Evolutionary conservation across 1,140 invertebrate species (phyloP), one percentile per base, ranked within the genome.

Genomic region (Eumeta japonica): DNA sequence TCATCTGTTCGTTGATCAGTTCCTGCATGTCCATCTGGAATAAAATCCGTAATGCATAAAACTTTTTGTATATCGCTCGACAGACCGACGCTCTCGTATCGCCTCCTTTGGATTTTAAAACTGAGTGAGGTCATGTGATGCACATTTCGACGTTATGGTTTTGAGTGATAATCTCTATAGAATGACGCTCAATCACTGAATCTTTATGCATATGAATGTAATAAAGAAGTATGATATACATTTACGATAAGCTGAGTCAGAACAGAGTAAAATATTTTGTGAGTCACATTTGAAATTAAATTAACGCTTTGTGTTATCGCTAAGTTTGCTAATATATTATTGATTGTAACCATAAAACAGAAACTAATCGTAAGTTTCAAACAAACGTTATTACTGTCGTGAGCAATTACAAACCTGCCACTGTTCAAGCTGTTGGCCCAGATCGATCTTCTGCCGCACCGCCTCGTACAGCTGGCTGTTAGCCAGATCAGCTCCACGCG

Each of bases 391-490:
- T 7, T 7, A 24, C 20, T 24, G 20, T n/a, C n/a, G 20, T 24
- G n/a, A 7, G n/a, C 5, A 24, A 24, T 5, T 24, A 24, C 77
- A 48, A 54, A 91, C 89, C 88, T 94, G 90, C 93, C 93, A 97
- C 75, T 96, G 92, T 56, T 96, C 93, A 10, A 97, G 72, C 61
- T 96, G 92, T 58, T 97, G 91, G 16, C 91, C 93, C 1, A 97
- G 79, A 62, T 94, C 90, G 27, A 97, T 85, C 72, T 97, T 97
- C n/a, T 97, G 93, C 59, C 94, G 87, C 28, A 97, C 90, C 0
- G 92, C 90, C 62, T 96, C 93, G 79, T 96, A 86, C 29, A 97
- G 78, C 65, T 97, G 93, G 52, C 89, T 91, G 60, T 94, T 94
- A 16, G 92, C 87, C 75, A 94, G 86, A 30, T 95, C 79, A 50